Evolutionary conservation across 2,797 vertebrate genomes (phyloP), one percentile per base, ranked within the genome.

Genomic region (Pteropus rufus): DNA sequence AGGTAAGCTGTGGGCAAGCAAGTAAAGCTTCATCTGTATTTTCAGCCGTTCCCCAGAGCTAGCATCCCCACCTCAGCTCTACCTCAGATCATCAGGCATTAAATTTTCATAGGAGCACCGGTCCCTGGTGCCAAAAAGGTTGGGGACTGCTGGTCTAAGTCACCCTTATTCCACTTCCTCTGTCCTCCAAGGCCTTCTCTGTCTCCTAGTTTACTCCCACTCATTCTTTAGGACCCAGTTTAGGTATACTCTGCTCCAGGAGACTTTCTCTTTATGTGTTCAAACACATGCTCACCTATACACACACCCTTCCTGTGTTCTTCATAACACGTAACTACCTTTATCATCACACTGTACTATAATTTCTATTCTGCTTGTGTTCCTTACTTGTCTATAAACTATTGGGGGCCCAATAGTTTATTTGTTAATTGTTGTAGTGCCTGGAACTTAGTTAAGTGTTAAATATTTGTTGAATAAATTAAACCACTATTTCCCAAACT

Each of bases 391-490:
- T 93, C 67, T 89, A 4, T 67, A 73, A 91, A 90, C 23, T 39
- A 62, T 16, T 72, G 21, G 23, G 39, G n/a, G 2, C 69, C n/a
- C n/a, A 36, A 36, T 36, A 36, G 36, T 36, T 36, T 90, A 72
- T 85, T 73, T 94, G 44, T 86, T 95, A 49, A 60, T 88, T 95
- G 24, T 58, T 89, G n/a, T 93, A 94, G 26, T 94, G 21, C 46
- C 88, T 89, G 72, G 82, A 94, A 91, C 60, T 31, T 75, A 87
- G 49, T 85, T 90, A 70, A 92, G 24, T 72, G 7, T 92, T 96
- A 90, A 91, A 36, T 83, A 88, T 88, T 91, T 91, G 60, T 94
- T 92, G 79, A 91, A 83, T 44, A 73, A 95, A 82, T 81, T 93
- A 85, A 90, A 88, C 44, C 54, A n/a, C 60, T 83, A 1, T 91